A percentile compares a stretch with the other conserved stretches of the same genome.
Evolutionary conservation across 2,113 vertebrate genomes (phyloP).

Genomic region (Nymphicus hollandicus): DNA sequence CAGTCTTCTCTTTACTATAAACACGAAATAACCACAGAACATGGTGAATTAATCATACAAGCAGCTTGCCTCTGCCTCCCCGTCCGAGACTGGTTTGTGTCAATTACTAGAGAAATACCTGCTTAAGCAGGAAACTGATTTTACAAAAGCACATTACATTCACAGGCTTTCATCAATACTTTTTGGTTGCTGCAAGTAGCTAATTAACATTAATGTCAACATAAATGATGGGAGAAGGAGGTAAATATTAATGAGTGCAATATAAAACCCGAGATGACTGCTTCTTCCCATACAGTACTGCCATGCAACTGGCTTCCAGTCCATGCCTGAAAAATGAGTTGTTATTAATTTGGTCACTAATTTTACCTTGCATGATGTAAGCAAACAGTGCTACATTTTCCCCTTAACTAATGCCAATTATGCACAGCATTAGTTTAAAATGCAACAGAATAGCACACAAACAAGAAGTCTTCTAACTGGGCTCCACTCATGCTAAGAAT

Average conservation of each 20-base stretch:
- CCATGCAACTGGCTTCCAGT: neutral
- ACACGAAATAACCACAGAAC: slow-evolving; percentile 17
- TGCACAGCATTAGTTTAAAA: neutral
- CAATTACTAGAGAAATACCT: slow-evolving; percentile 50
- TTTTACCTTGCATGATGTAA: slow-evolving; percentile 18
- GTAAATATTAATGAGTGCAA: neutral
- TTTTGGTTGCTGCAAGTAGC: slow-evolving; percentile 40
- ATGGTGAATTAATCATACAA: slow-evolving; percentile 1
- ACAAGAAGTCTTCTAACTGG: neutral
- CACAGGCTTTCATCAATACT: slow-evolving; percentile 16
- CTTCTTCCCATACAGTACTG: neutral
- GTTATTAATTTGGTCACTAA: neutral
- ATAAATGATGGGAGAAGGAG: slow-evolving; percentile 1
- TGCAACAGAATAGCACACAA: neutral
- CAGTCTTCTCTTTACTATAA: neutral
- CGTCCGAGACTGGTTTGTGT: neutral
- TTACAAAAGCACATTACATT: neutral
- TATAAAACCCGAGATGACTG: neutral
- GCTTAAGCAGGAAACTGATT: slow-evolving; percentile 45
- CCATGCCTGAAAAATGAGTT: neutral
- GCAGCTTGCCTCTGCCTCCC: neutral
- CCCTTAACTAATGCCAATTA: neutral
- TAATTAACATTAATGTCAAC: slow-evolving; percentile 44
- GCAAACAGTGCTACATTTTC: neutral
- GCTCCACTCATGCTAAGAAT: neutral